Evolutionary conservation across 2,113 vertebrate species (phyloP), one percentile per base, ranked within the genome.

Genomic region (Empidonax alnorum): DNA sequence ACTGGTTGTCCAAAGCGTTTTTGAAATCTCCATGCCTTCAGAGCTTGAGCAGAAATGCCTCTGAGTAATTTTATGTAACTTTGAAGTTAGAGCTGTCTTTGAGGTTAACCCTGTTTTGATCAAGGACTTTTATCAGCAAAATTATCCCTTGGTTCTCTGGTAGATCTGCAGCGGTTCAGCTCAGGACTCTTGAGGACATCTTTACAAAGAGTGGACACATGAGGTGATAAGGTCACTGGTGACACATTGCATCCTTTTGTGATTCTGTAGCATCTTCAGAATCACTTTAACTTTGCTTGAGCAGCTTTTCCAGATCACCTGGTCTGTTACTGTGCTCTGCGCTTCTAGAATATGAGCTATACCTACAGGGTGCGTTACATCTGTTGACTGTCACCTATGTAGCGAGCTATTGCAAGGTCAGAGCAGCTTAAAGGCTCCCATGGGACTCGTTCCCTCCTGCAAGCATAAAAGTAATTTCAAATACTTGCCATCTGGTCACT

Each of bases 401-500:
- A 61, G 44, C 0, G 0, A 79, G 35, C 46, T 35, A 18, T 2
- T 47, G 39, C 33, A 65, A 75, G 27, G 28, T 71, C 27, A 1
- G 21, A 49, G 42, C 18, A 27, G 30, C 50, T 90, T 66, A 69
- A 39, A 52, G 63, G 46, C 8, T 92, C 2, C 27, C 47, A 14
- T 20, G 37, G 27, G 19, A 39, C 16, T 75, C 5, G n/a, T 49
- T 88, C 90, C n/a, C 50, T 84, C 20, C 63, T 83, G 35, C 12
- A 76, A 49, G 46, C 0, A 2, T 56, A 53, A 73, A 69, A 80
- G n/a, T 52, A 2, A 37, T 85, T 73, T 37, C 31, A 76, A 11
- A 3, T 52, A 56, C 6, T 58, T 79, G 5, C 42, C 47, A 16
- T 33, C 42, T 62, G 19, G 10, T 83, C 41, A 58, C 1, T 76